These are phyloP conservation scores for Phalera bucephala DNA, from an alignment of 2,888 invertebrate genomes.

Conservation along the genomic window DNA sequence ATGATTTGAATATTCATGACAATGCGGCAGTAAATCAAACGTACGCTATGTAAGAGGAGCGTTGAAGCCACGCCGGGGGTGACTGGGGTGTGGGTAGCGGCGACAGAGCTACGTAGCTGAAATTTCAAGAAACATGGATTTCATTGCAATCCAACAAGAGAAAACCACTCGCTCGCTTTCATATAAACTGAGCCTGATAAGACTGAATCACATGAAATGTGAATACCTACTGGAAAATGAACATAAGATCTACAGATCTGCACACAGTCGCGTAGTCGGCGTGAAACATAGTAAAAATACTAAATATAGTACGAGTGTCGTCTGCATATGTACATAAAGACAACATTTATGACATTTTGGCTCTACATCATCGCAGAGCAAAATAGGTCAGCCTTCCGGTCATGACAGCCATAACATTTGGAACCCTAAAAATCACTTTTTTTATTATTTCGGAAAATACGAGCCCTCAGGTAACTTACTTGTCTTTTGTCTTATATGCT, in stretches of 20 bases:
- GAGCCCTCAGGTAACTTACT: too few species aligned
- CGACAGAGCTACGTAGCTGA: conserved; percentile 52
- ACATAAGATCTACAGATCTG: conserved; percentile 1
- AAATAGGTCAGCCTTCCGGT: too few species aligned
- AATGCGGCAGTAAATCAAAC: conserved; percentile 41
- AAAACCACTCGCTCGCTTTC: conserved; percentile 38
- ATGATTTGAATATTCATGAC: conserved; percentile 55
- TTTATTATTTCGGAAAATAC: too few species aligned
- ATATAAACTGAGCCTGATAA: conserved; percentile 11
- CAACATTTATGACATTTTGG: too few species aligned
- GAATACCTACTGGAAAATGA: conserved; percentile 19
- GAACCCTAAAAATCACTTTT: too few species aligned
- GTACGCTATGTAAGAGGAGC: conserved; percentile 52
- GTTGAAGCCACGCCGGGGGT: conserved; percentile 52
- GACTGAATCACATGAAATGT: conserved; percentile 13
- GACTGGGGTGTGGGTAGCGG: conserved; percentile 46
- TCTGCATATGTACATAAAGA: too few species aligned
- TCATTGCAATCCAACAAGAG: conserved; percentile 27
- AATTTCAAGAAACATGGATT: conserved; percentile 47
- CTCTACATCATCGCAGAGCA: too few species aligned
- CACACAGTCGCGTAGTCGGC: too few species aligned
- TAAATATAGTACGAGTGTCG: too few species aligned
- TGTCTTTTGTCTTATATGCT: too few species aligned
- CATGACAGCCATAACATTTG: too few species aligned
- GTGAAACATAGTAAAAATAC: too few species aligned